A percentile compares a stretch with the other conserved stretches of the same genome.
These are phyloP conservation scores for Eptesicus fuscus DNA, from an alignment of 2,113 vertebrate genomes.

Conservation along the genomic window DNA sequence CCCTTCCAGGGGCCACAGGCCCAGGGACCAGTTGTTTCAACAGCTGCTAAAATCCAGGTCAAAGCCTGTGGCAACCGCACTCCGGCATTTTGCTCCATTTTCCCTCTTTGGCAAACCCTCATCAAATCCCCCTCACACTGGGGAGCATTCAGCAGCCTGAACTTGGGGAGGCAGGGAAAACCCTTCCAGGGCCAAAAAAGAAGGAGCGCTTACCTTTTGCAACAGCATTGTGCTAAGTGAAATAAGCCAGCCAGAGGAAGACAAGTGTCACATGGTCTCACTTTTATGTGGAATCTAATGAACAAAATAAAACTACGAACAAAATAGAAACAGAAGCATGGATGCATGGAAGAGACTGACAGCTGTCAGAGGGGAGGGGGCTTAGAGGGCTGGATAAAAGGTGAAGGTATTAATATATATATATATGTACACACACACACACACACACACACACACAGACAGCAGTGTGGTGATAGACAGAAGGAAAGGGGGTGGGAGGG, in stretches of 20 bases:
- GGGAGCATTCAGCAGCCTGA: neutral
- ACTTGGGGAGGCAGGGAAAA: neutral
- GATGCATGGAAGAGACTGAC: neutral
- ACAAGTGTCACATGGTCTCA: neutral
- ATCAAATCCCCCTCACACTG: neutral
- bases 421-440: no score
- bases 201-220: neutral
- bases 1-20: neutral
- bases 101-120: neutral
- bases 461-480: neutral
- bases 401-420: neutral
- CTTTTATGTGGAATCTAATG: neutral
- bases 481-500: neutral
- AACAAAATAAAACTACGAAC: neutral
- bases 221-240: neutral
- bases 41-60: slow-evolving; percentile 64
- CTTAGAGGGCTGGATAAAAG: no score
- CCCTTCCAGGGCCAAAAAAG: neutral
- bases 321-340: neutral
- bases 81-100: neutral
- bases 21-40: slow-evolving; percentile 54
- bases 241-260: neutral
- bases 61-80: fast-evolving
- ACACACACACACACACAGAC: neutral
- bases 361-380: neutral